Evolutionary conservation across 2,888 invertebrate genomes (phyloP), one percentile per base, ranked within the genome.

Genomic region (Drosophila aldrichi): DNA sequence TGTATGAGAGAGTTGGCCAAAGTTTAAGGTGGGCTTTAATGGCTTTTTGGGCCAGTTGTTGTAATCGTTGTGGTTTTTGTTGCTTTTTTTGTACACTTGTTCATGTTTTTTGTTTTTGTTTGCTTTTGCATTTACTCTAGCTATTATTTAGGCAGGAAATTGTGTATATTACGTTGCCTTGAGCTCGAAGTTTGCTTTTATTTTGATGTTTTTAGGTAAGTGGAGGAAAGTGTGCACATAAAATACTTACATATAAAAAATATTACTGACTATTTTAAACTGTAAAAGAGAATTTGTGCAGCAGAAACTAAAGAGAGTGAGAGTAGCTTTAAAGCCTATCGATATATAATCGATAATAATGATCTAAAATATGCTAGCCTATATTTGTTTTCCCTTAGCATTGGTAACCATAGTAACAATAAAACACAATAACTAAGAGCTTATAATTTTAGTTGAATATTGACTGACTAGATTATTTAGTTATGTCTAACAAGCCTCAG

Each of bases 21-120:
- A 70, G 74, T 67, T 84, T 73, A 82, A 81, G 79, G 79, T 79
- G 64, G 78, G 61, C 74, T 77, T 70, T 70, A 79, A 82, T 79
- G 61, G 63, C 49, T 62, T 59, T 77, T 67, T 70, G 60, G 62
- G 61, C 63, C 64, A 61, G 62, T 75, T 65, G 55, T 41, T 62
- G 29, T 49, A 32, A 32, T 32, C 9, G 32, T 25, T 25, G 25
- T n/a, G 58, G 36, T 69, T 62, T 41, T 46, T 66, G 20, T 40
- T 64, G 60, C 12, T 58, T 52, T 51, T 56, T 68, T 62, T 58
- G 43, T 66, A 58, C 67, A 67, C 63, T 74, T 74, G 70, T 63
- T 20, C 60, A 64, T 64, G 60, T 54, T 59, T 64, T 64, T 44
- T 48, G 3, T 25, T 25, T 46, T 20, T 62, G 54, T 58, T 68